Evolutionary conservation across 2,113 vertebrate species (phyloP).

Genomic region (Myrmophylax atrothorax): DNA sequence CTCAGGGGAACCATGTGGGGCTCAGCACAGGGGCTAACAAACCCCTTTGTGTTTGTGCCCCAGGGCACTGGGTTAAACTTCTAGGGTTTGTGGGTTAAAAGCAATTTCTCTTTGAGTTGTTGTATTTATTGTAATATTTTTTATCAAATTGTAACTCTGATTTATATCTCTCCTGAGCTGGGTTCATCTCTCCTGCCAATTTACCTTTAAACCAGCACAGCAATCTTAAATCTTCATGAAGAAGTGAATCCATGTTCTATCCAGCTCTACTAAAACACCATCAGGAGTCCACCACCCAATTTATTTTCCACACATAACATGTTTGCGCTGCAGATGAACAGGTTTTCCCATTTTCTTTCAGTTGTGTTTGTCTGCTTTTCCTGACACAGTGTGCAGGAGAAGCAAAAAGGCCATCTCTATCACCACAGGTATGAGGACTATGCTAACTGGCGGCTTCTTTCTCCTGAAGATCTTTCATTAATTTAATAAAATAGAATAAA

Average conservation of each 20-base stretch:
- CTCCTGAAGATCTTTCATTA: neutral
- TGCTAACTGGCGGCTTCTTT: neutral
- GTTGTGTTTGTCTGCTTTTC: neutral
- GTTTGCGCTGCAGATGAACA: neutral
- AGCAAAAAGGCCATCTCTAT: neutral
- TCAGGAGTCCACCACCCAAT: too few relatives aligned
- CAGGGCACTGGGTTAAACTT: too few relatives aligned
- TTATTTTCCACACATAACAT: neutral
- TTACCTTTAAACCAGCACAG: too few relatives aligned
- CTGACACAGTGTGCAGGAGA: neutral
- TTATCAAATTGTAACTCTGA: too few relatives aligned
- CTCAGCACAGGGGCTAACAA: too few relatives aligned
- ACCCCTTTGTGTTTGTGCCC: too few relatives aligned
- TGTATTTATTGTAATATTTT: too few relatives aligned
- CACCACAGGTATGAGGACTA: neutral
- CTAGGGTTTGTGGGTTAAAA: too few relatives aligned
- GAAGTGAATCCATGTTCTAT: neutral
- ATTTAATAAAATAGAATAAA: neutral
- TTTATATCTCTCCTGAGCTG: too few relatives aligned
- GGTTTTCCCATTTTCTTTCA: neutral
- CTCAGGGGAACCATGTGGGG: too few relatives aligned
- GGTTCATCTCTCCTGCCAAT: too few relatives aligned
- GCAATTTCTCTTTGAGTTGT: too few relatives aligned
- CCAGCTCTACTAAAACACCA: neutral
- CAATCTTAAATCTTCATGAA: neutral